Percentiles rank a stretch among this genome's conserved stretches.
Evolutionary conservation across 2,797 vertebrate genomes (phyloP).

Genomic region (Brachyrhaphis roseni): DNA sequence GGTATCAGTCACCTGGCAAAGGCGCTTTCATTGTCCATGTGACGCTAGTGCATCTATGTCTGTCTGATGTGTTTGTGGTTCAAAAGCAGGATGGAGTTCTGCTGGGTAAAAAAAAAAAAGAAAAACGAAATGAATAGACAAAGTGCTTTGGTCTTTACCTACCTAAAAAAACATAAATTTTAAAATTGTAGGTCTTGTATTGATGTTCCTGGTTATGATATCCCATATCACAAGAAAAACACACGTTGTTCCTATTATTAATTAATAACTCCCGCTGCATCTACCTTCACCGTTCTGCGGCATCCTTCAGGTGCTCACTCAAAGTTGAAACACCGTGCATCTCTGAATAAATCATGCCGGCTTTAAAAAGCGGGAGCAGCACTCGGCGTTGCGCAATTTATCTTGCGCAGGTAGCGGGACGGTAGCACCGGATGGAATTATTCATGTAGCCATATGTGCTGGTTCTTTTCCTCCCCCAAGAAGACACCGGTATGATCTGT

Average conservation of each 20-base stretch:
- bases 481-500: slow-evolving; percentile 38
- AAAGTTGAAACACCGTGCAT: slow-evolving; percentile 35
- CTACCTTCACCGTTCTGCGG: slow-evolving; percentile 22
- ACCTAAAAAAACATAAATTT: slow-evolving; percentile 13
- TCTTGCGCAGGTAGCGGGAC: slow-evolving; percentile 58
- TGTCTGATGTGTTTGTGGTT: slow-evolving; percentile 55
- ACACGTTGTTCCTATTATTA: slow-evolving; percentile 33
- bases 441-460: slow-evolving; percentile 43
- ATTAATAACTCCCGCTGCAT: slow-evolving; percentile 30
- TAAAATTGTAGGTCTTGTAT: slow-evolving; percentile 6
- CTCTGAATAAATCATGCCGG: slow-evolving; percentile 61
- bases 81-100: slow-evolving; percentile 15
- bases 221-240: background rate
- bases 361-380: slow-evolving; percentile 23
- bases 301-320: slow-evolving; percentile 29
- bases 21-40: slow-evolving; percentile 55
- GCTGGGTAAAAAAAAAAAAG: background rate
- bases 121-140: background rate
- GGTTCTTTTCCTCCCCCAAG: slow-evolving; percentile 23
- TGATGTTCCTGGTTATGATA: slow-evolving; percentile 9
- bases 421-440: slow-evolving; percentile 48
- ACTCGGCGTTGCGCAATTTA: slow-evolving; percentile 62
- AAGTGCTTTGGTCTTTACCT: slow-evolving; percentile 3
- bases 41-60: slow-evolving; percentile 51
- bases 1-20: slow-evolving; percentile 72